Evolutionary conservation across 1,140 invertebrate genomes (phyloP).

Genomic region (Wiebesia pumilae): DNA sequence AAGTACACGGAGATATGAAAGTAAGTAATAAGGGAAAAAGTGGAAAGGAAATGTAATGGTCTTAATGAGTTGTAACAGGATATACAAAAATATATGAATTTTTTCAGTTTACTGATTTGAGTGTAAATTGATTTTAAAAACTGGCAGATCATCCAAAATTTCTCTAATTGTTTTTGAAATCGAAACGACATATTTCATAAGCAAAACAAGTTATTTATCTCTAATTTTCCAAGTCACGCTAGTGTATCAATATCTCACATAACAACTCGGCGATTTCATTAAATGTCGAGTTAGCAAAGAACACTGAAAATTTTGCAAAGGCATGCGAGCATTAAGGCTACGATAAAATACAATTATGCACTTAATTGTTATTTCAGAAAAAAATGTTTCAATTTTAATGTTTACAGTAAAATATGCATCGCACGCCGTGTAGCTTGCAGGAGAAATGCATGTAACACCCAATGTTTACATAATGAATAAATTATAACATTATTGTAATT

Average conservation of each 20-base stretch:
- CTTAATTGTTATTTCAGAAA: conserved; percentile 1
- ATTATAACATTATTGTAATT: not conserved
- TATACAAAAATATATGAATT: too few relatives aligned
- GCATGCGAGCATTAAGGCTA: not conserved
- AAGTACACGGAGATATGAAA: not conserved
- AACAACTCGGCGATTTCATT: not conserved
- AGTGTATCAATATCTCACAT: not conserved
- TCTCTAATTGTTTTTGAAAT: too few relatives aligned
- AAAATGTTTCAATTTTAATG: not conserved
- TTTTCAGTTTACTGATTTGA: too few relatives aligned
- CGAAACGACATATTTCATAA: too few relatives aligned
- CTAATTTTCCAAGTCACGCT: not conserved
- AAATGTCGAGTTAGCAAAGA: not conserved
- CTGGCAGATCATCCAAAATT: too few relatives aligned
- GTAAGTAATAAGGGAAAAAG: not conserved
- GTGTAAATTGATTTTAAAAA: too few relatives aligned
- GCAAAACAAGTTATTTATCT: too few relatives aligned
- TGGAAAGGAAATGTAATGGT: too few relatives aligned
- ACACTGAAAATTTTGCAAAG: not conserved
- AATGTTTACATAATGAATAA: not conserved
- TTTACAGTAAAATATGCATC: not conserved
- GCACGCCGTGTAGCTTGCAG: not conserved
- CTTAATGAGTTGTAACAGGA: too few relatives aligned
- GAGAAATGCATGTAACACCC: not conserved
- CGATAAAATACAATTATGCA: not conserved